Evolutionary conservation across 2,888 invertebrate species (phyloP), one percentile per base, ranked within the genome.

Genomic region (Hypolimnas misippus): DNA sequence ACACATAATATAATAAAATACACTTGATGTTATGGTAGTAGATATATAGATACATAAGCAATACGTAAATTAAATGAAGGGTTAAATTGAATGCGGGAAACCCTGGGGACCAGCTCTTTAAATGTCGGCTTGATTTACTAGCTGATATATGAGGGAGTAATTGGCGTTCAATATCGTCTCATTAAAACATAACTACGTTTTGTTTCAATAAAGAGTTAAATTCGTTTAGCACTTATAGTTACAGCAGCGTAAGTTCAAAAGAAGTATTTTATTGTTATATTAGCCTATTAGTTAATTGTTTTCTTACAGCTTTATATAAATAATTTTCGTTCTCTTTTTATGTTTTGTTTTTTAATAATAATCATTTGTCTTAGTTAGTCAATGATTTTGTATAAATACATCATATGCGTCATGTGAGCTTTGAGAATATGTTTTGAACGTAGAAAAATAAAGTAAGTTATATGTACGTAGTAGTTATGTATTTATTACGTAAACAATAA

Each of bases 71-170:
- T 25, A 25, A 25, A 25, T 25, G 25, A 25, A 53, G 66, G 59
- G 31, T 62, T 59, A 57, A 66, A 59, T 35, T 53, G 49, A 60
- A 61, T 46, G 52, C 10, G 38, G 40, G 31, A 19, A 53, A 25
- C 59, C 63, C 42, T 14, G 8, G 66, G 60, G 66, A 60, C 42
- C 56, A 57, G 35, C 53, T 54, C 56, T 63, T 66, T 66, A 66
- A 66, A 66, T 66, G 63, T 60, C 66, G 59, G 17, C 42, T 53
- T 54, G 40, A 63, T 57, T 63, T 46, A 60, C 49, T 40, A 42
- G 31, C 40, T 66, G 60, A 56, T 56, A 67, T 64, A 66, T 55
- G 44, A 54, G 50, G 38, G 40, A 44, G 17, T 63, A 64, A 64
- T 59, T 33, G 62, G 46, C 50, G 46, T 50, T 64, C 64, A 44